Conservation (phyloP, 2,797 vertebrate genomes). For the Argentina silus region DNA sequence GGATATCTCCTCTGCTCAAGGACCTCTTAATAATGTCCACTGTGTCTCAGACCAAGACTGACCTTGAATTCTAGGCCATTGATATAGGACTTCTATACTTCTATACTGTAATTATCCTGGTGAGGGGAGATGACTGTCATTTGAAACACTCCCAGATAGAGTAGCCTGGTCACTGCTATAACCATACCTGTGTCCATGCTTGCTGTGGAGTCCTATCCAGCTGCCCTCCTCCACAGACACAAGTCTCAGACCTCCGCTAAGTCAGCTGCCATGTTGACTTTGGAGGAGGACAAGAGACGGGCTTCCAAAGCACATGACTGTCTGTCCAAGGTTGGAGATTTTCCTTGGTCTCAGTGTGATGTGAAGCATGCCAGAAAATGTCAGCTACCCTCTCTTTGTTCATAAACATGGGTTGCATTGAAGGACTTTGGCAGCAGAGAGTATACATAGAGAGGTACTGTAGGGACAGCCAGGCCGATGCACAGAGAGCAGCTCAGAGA, state of each 20-base stretch:
- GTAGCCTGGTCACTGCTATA: constrained; percentile 27
- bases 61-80: constrained; percentile 21
- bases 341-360: constrained; percentile 33
- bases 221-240: constrained; percentile 38
- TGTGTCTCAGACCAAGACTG: constrained; percentile 27
- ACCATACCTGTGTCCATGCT: constrained; percentile 20
- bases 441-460: constrained; percentile 27
- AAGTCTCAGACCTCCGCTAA: constrained; percentile 46
- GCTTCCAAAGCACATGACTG: constrained; percentile 25
- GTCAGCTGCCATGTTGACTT: constrained; percentile 59
- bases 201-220: constrained; percentile 33
- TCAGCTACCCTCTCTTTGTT: constrained; percentile 19
- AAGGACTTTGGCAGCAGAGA: neutral
- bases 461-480: no score
- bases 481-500: neutral
- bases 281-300: constrained; percentile 48
- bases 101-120: constrained; percentile 27
- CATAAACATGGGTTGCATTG: constrained; percentile 7
- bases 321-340: constrained; percentile 40
- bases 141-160: constrained; percentile 15
- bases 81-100: neutral
- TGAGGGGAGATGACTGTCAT: constrained; percentile 29
- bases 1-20: constrained; percentile 58
- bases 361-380: constrained; percentile 24
- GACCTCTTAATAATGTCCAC: constrained; percentile 42